These are phyloP conservation scores for Ctenosaura bakeri DNA, from an alignment of 2,797 vertebrate genomes.

Conservation along the genomic window DNA sequence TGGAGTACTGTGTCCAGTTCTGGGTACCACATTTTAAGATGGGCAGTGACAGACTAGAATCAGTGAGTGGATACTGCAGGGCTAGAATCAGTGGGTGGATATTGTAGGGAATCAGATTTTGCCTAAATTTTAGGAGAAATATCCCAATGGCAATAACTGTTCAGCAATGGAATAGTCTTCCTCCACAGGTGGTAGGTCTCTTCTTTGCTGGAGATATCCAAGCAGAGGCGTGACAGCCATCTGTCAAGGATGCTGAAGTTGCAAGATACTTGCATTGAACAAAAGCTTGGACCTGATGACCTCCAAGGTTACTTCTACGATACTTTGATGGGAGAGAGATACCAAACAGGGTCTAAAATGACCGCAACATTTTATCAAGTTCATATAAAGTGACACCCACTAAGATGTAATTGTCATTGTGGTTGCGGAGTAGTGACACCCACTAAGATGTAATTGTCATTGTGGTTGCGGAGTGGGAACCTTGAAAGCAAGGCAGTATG, in stretches of 20 bases:
- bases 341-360: neutral
- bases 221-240: neutral
- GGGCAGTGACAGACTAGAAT: too few species aligned
- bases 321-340: neutral
- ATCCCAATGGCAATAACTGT: neutral
- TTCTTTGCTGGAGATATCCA: neutral
- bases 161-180: neutral
- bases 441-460: neutral
- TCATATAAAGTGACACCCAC: neutral
- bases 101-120: neutral
- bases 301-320: neutral
- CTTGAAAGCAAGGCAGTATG: neutral
- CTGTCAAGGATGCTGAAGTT: neutral
- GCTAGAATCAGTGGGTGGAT: neutral
- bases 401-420: neutral
- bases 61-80: neutral
- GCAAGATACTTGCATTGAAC: neutral
- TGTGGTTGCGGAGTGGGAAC: neutral
- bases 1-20: neutral
- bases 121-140: neutral
- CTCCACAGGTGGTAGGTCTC: neutral
- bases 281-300: neutral
- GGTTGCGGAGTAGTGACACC: neutral
- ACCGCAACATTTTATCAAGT: neutral
- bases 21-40: neutral